Conservation (phyloP, 2,797 vertebrate genomes). For the Lacerta agilis region DNA sequence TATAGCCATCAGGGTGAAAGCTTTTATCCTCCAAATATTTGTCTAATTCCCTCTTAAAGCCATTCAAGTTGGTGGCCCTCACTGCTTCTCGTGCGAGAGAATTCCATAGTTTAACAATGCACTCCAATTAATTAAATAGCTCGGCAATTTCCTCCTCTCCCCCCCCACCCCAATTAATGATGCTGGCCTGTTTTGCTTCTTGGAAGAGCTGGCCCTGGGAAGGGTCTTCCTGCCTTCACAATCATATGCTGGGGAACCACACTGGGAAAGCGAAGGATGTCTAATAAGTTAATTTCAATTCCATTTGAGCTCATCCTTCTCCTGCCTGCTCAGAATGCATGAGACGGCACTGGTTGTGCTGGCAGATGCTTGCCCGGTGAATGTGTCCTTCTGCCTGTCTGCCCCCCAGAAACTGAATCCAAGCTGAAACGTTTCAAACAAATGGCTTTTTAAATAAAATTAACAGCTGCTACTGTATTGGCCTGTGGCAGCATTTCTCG, state of each 20-base stretch:
- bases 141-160: neutral
- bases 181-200: neutral
- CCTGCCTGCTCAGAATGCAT: constrained; percentile 61
- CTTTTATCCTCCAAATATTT: no score
- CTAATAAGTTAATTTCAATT: constrained; percentile 61
- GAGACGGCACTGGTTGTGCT: constrained; percentile 6
- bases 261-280: neutral
- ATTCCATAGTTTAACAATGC: neutral
- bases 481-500: constrained; percentile 1
- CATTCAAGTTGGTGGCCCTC: no score
- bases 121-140: neutral
- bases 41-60: no score
- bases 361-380: constrained; percentile 43
- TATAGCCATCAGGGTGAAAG: no score
- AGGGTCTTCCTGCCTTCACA: neutral
- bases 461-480: constrained; percentile 26
- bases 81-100: no score
- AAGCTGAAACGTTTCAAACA: constrained; percentile 34
- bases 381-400: constrained; percentile 36
- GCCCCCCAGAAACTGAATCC: constrained; percentile 34
- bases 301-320: constrained; percentile 46
- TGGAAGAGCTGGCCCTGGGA: neutral
- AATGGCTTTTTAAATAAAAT: constrained; percentile 45
- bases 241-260: neutral
- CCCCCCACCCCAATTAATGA: neutral